phyloP scores from a whole-genome alignment of 2,797 vertebrate species.

The Simalia tracyae region DNA sequence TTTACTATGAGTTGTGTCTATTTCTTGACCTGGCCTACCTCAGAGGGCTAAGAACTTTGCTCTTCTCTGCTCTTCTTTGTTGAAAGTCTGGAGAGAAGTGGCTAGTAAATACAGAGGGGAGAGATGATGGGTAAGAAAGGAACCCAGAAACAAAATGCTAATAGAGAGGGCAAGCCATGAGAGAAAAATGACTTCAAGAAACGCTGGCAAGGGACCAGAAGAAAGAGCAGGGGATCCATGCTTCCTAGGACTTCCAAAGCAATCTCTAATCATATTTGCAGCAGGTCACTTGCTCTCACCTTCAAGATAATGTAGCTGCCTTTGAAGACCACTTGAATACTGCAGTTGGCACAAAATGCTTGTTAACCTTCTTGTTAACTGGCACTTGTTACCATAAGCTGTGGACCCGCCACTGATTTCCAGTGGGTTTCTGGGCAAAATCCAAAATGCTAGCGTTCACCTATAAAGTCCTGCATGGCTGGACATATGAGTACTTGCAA shows the following conservation, averaged over 20 bases:
- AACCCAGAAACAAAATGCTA: background rate
- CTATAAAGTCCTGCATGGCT: background rate
- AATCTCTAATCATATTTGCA: background rate
- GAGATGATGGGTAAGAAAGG: background rate
- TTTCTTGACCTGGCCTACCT: background rate
- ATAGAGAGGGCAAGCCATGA: background rate
- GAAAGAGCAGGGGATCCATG: background rate
- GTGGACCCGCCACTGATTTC: background rate
- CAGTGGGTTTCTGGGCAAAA: background rate
- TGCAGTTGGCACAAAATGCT: background rate
- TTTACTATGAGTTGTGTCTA: background rate
- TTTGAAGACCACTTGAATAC: background rate
- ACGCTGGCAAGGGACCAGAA: background rate
- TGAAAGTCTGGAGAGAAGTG: background rate
- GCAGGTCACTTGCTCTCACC: background rate
- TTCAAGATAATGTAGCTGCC: background rate
- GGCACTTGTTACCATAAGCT: background rate
- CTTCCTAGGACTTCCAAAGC: background rate
- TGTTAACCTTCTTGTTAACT: constrained; percentile 51
- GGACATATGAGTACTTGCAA: background rate
- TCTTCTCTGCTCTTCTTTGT: background rate
- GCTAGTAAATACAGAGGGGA: background rate
- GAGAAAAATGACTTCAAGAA: background rate
- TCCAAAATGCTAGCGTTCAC: background rate
- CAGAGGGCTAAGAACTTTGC: background rate